These are phyloP conservation scores for Belonocnema kinseyi DNA, from an alignment of 1,140 invertebrate genomes.

Conservation along the genomic window DNA sequence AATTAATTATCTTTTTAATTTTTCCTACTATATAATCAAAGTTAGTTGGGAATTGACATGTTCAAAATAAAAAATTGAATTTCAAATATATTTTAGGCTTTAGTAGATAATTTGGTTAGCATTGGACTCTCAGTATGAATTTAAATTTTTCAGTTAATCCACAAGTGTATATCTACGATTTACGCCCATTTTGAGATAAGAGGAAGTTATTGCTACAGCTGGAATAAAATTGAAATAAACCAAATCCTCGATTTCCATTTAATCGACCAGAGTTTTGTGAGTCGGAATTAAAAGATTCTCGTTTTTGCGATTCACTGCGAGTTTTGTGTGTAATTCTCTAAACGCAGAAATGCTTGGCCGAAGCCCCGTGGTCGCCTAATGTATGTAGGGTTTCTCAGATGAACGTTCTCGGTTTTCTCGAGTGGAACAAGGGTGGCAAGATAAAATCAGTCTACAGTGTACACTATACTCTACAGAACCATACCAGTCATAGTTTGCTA, in stretches of 20 bases:
- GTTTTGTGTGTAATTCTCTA: conserved; percentile 7
- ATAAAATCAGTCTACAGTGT: conserved; percentile 18
- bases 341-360: conserved; percentile 30
- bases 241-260: background rate
- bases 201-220: background rate
- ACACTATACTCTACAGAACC: conserved; percentile 9
- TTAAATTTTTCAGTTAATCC: background rate
- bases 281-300: conserved; percentile 5
- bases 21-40: no score
- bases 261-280: background rate
- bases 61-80: no score
- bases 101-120: no score
- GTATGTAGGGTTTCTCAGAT: conserved; percentile 35
- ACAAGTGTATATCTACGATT: background rate
- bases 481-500: conserved; percentile 9
- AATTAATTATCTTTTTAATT: no score
- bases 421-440: conserved; percentile 30
- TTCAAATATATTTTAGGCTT: no score
- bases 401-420: conserved; percentile 27
- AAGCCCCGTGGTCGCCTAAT: conserved; percentile 32
- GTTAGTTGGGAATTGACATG: no score
- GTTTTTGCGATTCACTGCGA: background rate
- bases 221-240: conserved; percentile 6
- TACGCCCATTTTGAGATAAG: conserved; percentile 12
- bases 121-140: no score